A percentile compares a stretch with the other conserved stretches of the same genome.
Evolutionary conservation across 1,140 invertebrate genomes (phyloP).

Genomic region (Andrena cerasifolii): DNA sequence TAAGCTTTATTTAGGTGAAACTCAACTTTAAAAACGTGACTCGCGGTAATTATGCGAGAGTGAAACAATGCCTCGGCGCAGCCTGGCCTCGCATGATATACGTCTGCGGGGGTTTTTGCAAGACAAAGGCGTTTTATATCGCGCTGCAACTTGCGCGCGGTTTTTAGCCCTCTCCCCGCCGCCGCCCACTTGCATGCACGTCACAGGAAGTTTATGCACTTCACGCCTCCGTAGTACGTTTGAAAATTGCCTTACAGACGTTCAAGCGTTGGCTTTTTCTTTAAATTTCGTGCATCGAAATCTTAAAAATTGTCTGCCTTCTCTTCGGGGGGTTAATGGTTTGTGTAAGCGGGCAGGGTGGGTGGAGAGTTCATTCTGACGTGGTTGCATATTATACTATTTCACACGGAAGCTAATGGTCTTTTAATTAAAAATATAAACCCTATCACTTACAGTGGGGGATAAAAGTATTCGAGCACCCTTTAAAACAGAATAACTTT

Average conservation of each 20-base stretch:
- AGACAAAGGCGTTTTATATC: slow-evolving; percentile 79
- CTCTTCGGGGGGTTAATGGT: too few species aligned
- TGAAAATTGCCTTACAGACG: slow-evolving; percentile 49
- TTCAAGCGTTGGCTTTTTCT: neutral
- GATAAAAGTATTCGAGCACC: too few species aligned
- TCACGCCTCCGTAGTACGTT: slow-evolving; percentile 43
- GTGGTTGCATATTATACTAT: too few species aligned
- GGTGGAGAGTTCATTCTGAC: too few species aligned
- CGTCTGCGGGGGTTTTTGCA: slow-evolving; percentile 74
- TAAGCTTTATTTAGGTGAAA: slow-evolving; percentile 82
- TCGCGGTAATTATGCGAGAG: slow-evolving; percentile 81
- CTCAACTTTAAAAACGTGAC: slow-evolving; percentile 81
- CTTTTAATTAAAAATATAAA: too few species aligned
- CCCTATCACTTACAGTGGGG: too few species aligned
- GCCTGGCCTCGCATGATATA: slow-evolving; percentile 78
- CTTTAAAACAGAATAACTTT: too few species aligned
- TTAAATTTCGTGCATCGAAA: neutral
- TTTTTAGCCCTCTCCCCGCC: slow-evolving; percentile 37
- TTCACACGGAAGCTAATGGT: too few species aligned
- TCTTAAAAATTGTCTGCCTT: neutral
- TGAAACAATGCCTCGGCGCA: slow-evolving; percentile 79
- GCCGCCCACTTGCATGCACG: slow-evolving; percentile 48
- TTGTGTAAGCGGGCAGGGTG: too few species aligned
- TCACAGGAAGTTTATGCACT: slow-evolving; percentile 54
- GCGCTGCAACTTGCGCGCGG: slow-evolving; percentile 61